phyloP scores from a whole-genome alignment of 2,113 vertebrate species.

The Tachycineta bicolor region DNA sequence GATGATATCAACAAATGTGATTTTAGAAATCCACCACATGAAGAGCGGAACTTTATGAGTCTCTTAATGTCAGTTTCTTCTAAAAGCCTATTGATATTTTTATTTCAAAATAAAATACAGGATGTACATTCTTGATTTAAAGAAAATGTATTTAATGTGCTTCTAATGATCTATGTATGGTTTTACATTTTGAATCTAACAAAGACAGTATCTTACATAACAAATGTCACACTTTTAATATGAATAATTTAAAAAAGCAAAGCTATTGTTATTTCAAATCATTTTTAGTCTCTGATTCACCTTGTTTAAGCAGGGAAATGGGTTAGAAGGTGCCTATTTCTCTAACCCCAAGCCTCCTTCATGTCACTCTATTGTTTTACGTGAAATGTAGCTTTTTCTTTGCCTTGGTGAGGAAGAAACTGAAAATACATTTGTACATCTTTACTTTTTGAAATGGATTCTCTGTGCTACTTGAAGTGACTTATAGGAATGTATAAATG shows the following conservation, averaged over 20 bases:
- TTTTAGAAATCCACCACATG: neutral
- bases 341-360: neutral
- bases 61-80: neutral
- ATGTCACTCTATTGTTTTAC: neutral
- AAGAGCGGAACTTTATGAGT: neutral
- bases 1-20: neutral
- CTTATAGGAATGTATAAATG: neutral
- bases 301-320: neutral
- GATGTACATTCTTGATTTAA: neutral
- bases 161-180: neutral
- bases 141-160: neutral
- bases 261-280: neutral
- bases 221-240: neutral
- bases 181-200: neutral
- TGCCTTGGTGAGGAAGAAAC: neutral
- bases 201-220: neutral
- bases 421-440: neutral
- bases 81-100: neutral
- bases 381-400: neutral
- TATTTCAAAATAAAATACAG: neutral
- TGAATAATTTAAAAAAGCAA: neutral
- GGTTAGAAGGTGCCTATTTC: neutral
- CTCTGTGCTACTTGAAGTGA: neutral
- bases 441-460: slow-evolving; percentile 22
- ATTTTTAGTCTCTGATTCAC: neutral